A percentile compares a stretch with the other conserved stretches of the same genome.
These are phyloP conservation scores for Oxystoma pomonae DNA, from an alignment of 2,888 invertebrate species.

Conservation along the genomic window DNA sequence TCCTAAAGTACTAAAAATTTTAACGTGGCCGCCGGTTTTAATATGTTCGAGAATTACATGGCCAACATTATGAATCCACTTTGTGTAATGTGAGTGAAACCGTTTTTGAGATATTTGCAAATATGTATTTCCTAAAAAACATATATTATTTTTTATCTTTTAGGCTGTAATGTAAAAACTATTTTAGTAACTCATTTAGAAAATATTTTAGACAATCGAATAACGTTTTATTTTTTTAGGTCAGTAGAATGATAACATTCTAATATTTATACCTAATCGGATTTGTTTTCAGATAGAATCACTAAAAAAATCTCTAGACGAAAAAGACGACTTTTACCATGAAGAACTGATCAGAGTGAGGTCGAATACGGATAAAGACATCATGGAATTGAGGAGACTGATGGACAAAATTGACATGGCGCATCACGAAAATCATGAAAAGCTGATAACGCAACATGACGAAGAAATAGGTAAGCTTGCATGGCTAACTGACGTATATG, in stretches of 20 bases:
- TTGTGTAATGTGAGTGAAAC: too few species aligned
- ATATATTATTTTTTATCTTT: too few species aligned
- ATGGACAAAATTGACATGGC: constrained; percentile 70
- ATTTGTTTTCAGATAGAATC: constrained; percentile 55
- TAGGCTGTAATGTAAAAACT: too few species aligned
- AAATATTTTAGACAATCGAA: constrained; percentile 3
- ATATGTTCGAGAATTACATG: too few species aligned
- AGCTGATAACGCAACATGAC: constrained; percentile 60
- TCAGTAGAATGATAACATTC: background rate
- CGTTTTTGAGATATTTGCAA: too few species aligned
- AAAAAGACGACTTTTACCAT: constrained; percentile 56
- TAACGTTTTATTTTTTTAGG: background rate
- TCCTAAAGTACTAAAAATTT: too few species aligned
- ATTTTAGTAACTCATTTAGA: too few species aligned
- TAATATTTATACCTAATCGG: background rate
- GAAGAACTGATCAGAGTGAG: constrained; percentile 57
- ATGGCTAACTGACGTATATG: too few species aligned
- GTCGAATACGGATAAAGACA: constrained; percentile 64
- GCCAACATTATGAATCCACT: too few species aligned
- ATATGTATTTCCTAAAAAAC: too few species aligned
- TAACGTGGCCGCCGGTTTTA: too few species aligned
- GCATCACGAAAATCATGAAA: constrained; percentile 69
- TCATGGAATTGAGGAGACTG: constrained; percentile 64
- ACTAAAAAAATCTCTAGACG: constrained; percentile 60
- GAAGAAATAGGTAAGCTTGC: constrained; percentile 65